Percentiles rank a stretch among this genome's conserved stretches.
Evolutionary conservation across 2,797 vertebrate genomes (phyloP).

Genomic region (Miichthys miiuy): DNA sequence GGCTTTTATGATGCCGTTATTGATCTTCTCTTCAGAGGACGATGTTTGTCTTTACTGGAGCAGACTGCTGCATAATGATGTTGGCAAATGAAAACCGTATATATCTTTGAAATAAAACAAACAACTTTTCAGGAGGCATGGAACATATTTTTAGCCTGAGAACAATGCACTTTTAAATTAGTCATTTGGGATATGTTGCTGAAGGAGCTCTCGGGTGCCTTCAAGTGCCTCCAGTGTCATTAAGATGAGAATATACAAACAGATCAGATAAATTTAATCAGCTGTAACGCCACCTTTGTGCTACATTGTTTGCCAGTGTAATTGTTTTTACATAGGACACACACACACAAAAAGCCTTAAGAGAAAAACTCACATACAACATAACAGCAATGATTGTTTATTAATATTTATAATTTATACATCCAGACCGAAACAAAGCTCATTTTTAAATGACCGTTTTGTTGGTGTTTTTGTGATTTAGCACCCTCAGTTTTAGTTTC

Average conservation of each 20-base stretch:
- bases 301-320: background rate
- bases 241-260: background rate
- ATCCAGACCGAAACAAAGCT: too few species aligned
- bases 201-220: background rate
- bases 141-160: conserved; percentile 30
- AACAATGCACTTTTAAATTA: conserved; percentile 5
- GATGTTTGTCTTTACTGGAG: conserved; percentile 21
- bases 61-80: conserved; percentile 27
- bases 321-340: background rate
- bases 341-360: background rate
- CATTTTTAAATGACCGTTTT: too few species aligned
- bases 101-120: conserved; percentile 3
- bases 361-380: too few species aligned
- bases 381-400: too few species aligned
- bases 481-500: too few species aligned
- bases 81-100: conserved; percentile 35
- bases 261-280: background rate
- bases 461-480: too few species aligned
- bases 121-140: conserved; percentile 7
- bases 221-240: background rate
- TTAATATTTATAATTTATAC: too few species aligned
- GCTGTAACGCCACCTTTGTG: background rate
- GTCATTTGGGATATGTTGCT: background rate
- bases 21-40: conserved; percentile 46
- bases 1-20: conserved; percentile 45